Conservation (phyloP, 2,888 invertebrate genomes). For the Limnephilus marmoratus region DNA sequence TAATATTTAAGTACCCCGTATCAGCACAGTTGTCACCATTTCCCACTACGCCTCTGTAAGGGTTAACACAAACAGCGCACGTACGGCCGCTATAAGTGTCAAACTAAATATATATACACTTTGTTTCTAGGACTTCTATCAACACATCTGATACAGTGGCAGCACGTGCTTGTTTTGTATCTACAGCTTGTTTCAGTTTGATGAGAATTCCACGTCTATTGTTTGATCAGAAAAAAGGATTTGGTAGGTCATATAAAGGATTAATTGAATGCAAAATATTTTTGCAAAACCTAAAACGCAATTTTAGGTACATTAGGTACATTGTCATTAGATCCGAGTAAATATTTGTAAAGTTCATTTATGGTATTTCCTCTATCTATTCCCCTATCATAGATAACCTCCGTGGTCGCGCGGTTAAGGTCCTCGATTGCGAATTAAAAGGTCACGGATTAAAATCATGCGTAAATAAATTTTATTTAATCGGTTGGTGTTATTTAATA, state of each 20-base stretch:
- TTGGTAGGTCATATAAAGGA: neutral
- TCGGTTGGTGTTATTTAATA: too few relatives aligned
- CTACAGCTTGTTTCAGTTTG: neutral
- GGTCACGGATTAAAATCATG: too few relatives aligned
- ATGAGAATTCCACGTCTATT: neutral
- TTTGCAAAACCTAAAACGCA: too few relatives aligned
- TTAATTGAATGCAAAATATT: too few relatives aligned
- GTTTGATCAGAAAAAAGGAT: neutral
- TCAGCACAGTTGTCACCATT: neutral
- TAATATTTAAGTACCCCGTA: neutral
- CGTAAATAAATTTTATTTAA: too few relatives aligned
- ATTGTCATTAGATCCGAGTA: too few relatives aligned
- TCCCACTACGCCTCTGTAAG: neutral
- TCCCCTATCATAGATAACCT: too few relatives aligned
- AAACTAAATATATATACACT: neutral
- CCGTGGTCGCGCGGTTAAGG: too few relatives aligned
- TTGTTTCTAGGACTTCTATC: neutral
- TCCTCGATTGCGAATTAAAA: too few relatives aligned
- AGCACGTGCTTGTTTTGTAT: neutral
- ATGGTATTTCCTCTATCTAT: too few relatives aligned
- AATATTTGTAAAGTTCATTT: too few relatives aligned
- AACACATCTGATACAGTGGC: constrained; percentile 13
- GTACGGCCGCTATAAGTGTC: neutral
- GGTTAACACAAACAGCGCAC: neutral
- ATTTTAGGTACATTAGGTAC: too few relatives aligned